Evolutionary conservation across 2,888 invertebrate species (phyloP).

Genomic region (Endotricha flammealis): DNA sequence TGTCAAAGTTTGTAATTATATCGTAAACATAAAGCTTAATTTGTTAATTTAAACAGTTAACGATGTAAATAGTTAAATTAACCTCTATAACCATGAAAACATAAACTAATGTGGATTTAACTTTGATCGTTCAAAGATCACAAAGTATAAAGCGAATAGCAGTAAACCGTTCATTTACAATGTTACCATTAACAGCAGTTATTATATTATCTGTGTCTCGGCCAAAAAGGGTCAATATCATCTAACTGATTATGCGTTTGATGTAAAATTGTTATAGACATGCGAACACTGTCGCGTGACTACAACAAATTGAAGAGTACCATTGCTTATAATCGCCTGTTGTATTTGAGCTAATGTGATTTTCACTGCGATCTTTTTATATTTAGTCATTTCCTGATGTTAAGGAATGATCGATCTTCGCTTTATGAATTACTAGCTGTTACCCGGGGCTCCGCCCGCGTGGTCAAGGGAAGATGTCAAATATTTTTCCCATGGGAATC

Average conservation of each 20-base stretch:
- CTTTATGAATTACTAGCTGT: too few relatives aligned
- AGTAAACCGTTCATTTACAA: background rate
- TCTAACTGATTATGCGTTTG: constrained; percentile 19
- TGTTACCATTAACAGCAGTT: background rate
- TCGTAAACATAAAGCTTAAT: too few relatives aligned
- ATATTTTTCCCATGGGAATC: too few relatives aligned
- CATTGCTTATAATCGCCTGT: constrained; percentile 10
- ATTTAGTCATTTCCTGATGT: background rate
- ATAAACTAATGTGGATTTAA: background rate
- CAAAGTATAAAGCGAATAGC: background rate
- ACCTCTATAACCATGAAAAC: too few relatives aligned
- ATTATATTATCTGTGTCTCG: constrained; percentile 12
- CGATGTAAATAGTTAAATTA: too few relatives aligned
- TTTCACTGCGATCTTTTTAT: too few relatives aligned
- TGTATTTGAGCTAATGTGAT: too few relatives aligned
- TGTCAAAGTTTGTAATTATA: too few relatives aligned
- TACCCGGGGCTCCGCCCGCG: too few relatives aligned
- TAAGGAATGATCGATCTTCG: too few relatives aligned
- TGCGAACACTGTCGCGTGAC: constrained; percentile 23
- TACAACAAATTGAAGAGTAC: constrained; percentile 7
- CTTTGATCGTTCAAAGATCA: background rate
- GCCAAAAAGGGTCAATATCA: constrained; percentile 33
- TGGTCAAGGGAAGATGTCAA: too few relatives aligned
- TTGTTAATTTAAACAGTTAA: too few relatives aligned
- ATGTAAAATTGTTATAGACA: constrained; percentile 22